Percentiles rank a stretch among this genome's conserved stretches.
phyloP scores from a whole-genome alignment of 2,113 vertebrate genomes.

The Chroicocephalus ridibundus region DNA sequence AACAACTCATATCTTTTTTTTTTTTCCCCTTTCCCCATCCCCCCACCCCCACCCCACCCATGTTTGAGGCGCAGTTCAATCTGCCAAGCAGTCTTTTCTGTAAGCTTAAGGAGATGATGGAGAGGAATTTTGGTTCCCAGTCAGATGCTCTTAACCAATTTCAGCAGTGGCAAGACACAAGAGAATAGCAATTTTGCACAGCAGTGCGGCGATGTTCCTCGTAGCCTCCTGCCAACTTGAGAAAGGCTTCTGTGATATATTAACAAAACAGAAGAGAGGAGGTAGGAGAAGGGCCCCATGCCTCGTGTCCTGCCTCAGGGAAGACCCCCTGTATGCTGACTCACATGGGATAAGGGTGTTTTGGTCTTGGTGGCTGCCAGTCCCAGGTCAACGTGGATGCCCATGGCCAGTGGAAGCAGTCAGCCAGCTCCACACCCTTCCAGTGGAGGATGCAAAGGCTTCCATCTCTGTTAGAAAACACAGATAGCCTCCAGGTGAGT shows the following conservation, averaged over 20 bases:
- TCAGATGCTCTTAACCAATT: neutral
- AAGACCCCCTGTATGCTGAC: neutral
- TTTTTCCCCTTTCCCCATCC: no score
- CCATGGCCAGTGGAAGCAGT: fast-evolving
- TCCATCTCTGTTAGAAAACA: neutral
- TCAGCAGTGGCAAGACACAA: neutral
- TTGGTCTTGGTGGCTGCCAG: neutral
- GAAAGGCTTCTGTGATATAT: neutral
- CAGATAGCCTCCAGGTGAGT: neutral
- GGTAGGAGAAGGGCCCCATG: neutral
- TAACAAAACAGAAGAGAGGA: neutral
- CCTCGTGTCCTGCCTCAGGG: neutral
- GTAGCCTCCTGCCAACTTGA: neutral
- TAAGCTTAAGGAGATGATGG: neutral
- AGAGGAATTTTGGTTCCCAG: neutral
- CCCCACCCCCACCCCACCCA: no score
- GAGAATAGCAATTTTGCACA: neutral
- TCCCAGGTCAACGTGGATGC: fast-evolving
- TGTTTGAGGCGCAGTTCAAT: fast-evolving
- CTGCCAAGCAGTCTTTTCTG: neutral
- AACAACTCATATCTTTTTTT: fast-evolving
- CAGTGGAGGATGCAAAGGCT: neutral
- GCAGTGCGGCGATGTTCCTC: neutral
- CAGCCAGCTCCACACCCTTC: neutral
- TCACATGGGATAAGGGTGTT: fast-evolving